Conservation (phyloP, 2,113 vertebrate species). For the Orthonyx spaldingii region DNA sequence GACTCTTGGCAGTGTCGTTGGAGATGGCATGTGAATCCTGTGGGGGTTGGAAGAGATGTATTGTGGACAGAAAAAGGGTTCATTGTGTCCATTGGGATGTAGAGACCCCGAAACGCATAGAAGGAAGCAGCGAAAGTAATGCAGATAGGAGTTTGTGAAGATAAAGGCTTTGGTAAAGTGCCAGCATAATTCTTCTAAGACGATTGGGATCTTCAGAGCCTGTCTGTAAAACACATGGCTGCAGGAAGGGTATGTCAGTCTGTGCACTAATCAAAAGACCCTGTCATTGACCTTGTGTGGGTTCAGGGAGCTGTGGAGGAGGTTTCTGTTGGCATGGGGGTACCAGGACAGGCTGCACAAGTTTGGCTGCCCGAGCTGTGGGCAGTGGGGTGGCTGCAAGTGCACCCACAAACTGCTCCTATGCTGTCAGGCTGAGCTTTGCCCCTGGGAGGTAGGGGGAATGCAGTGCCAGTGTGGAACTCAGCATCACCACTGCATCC, state of each 20-base stretch:
- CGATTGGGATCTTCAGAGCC: not conserved
- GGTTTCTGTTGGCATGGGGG: fast-evolving
- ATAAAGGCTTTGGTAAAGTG: not conserved
- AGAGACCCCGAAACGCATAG: not conserved
- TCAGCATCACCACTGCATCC: not conserved
- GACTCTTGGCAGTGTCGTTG: not conserved
- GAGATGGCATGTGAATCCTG: fast-evolving
- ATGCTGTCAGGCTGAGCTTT: not conserved
- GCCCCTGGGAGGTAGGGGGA: not conserved
- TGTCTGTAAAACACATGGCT: not conserved
- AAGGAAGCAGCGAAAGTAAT: not conserved
- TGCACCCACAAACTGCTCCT: not conserved
- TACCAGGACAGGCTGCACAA: not conserved
- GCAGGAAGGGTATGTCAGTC: not conserved
- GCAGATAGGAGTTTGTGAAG: not conserved
- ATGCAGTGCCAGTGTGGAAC: not conserved
- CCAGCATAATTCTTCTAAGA: not conserved
- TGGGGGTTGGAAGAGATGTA: not conserved
- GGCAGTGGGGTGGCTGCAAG: not conserved
- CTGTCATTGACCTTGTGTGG: fast-evolving
- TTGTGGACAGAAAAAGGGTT: not conserved
- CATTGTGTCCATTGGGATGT: not conserved
- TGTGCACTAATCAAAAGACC: not conserved
- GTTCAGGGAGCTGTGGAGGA: not conserved
- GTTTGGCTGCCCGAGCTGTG: not conserved